Conservation (phyloP, 2,113 vertebrate species). For the Semicossyphus pulcher region DNA sequence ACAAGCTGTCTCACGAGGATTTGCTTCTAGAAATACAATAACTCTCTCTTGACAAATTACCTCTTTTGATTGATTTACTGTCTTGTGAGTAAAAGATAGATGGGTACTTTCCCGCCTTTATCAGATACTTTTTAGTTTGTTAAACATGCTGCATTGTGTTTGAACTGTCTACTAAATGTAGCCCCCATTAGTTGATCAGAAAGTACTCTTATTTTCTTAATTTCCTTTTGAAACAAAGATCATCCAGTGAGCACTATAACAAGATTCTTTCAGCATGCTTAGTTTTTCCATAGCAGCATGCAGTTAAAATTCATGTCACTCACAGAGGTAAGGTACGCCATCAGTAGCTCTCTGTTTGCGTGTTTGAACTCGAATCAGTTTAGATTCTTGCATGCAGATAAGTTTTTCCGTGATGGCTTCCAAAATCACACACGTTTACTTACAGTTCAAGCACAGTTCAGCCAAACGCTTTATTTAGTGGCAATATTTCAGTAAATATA, state of each 20-base stretch:
- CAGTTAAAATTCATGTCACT: background rate
- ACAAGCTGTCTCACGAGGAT: background rate
- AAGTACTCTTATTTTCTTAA: no score
- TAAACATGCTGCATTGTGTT: background rate
- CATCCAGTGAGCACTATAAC: background rate
- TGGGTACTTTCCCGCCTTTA: background rate
- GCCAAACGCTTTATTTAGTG: conserved; percentile 24
- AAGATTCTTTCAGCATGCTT: background rate
- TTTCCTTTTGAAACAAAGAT: background rate
- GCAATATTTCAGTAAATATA: conserved; percentile 5
- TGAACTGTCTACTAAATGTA: background rate
- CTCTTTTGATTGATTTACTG: conserved; percentile 17
- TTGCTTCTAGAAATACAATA: background rate
- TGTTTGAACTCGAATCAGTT: conserved; percentile 25
- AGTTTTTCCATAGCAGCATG: background rate
- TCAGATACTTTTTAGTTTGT: background rate
- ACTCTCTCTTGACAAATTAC: background rate
- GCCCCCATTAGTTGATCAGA: no score
- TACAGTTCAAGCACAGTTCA: conserved; percentile 25
- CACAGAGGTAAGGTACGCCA: background rate
- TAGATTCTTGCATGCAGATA: conserved; percentile 12
- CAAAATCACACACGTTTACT: conserved; percentile 5
- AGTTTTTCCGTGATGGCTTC: conserved; percentile 7
- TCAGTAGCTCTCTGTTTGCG: background rate
- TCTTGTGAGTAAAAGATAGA: background rate